These are phyloP conservation scores for Astatotilapia flaviijosephi DNA, from an alignment of 2,113 vertebrate species.

Conservation along the genomic window DNA sequence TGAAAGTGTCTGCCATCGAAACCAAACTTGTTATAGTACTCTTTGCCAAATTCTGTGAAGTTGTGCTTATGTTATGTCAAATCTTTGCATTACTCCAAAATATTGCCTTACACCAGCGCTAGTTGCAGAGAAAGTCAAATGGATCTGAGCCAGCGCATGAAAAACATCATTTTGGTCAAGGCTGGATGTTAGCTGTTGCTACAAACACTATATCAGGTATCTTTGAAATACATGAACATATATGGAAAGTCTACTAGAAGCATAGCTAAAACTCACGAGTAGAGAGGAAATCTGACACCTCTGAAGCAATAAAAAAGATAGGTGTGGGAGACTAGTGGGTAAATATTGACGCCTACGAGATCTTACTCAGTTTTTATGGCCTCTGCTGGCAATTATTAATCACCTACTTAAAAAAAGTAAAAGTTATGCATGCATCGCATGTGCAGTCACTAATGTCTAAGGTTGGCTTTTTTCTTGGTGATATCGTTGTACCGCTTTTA, in stretches of 20 bases:
- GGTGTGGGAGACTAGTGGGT: background rate
- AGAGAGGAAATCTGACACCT: background rate
- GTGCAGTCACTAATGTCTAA: background rate
- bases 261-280: background rate
- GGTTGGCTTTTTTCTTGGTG: background rate
- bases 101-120: background rate
- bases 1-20: background rate
- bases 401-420: background rate
- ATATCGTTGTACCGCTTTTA: background rate
- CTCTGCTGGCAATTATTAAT: constrained; percentile 47
- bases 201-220: background rate
- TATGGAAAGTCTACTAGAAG: background rate
- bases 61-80: background rate
- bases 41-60: background rate
- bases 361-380: constrained; percentile 24
- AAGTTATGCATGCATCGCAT: background rate
- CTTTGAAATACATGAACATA: background rate
- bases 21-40: background rate
- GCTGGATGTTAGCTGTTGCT: background rate
- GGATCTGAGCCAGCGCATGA: fast-evolving
- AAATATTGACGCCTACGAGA: constrained; percentile 36
- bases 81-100: background rate
- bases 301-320: background rate
- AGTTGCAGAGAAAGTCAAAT: background rate
- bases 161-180: background rate